These are phyloP conservation scores for Triops cancriformis DNA, from an alignment of 1,140 invertebrate genomes.

Conservation along the genomic window DNA sequence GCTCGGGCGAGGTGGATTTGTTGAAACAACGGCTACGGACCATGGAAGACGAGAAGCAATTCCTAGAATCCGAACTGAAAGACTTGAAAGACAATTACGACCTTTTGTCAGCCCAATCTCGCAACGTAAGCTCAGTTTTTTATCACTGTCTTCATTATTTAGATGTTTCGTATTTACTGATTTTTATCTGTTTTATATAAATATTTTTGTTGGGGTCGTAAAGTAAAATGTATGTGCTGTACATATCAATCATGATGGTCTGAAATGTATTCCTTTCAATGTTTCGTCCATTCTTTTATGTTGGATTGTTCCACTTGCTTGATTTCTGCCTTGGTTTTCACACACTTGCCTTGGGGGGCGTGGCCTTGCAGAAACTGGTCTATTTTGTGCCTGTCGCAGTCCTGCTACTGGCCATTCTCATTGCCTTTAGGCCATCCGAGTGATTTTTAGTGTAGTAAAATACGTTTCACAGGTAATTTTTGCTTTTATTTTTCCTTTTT, in stretches of 20 bases:
- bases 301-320: slow-evolving; percentile 22
- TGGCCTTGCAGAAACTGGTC: slow-evolving; percentile 11
- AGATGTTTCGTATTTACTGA: slow-evolving; percentile 1
- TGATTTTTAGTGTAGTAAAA: slow-evolving; percentile 3
- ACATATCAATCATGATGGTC: neutral
- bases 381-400: slow-evolving; percentile 27
- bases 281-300: slow-evolving; percentile 18
- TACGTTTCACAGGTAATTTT: slow-evolving; percentile 4
- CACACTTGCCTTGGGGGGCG: slow-evolving; percentile 19
- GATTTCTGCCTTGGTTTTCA: slow-evolving; percentile 19
- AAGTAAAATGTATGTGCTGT: too few relatives aligned
- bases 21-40: slow-evolving; percentile 34
- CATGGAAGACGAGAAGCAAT: slow-evolving; percentile 33
- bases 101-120: slow-evolving; percentile 28
- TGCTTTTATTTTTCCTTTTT: neutral
- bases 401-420: slow-evolving; percentile 27
- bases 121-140: slow-evolving; percentile 24
- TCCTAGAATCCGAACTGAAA: slow-evolving; percentile 35
- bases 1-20: slow-evolving; percentile 31
- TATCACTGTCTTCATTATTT: neutral
- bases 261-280: neutral
- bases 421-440: slow-evolving; percentile 27
- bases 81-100: slow-evolving; percentile 36
- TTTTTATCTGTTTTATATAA: neutral
- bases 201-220: neutral